Evolutionary conservation across 2,888 invertebrate genomes (phyloP).

Genomic region (Physocephala rufipes): DNA sequence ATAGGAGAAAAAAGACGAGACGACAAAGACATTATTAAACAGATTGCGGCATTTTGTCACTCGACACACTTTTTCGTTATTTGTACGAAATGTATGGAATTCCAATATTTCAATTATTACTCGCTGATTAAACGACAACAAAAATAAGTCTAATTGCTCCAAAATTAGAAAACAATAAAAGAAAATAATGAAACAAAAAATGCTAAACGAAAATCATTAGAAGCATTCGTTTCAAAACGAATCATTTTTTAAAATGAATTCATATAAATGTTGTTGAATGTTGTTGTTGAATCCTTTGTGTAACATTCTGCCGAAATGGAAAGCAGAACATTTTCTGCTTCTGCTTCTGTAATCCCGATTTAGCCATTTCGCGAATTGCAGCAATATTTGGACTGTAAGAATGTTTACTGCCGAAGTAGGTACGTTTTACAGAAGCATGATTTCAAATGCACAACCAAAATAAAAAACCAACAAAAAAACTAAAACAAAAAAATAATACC

Average conservation of each 20-base stretch:
- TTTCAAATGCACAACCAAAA: not conserved
- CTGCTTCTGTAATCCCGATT: constrained; percentile 38
- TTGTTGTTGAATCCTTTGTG: not conserved
- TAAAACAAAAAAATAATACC: constrained; percentile 1
- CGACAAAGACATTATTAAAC: not conserved
- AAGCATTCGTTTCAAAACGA: not conserved
- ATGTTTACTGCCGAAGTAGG: constrained; percentile 19
- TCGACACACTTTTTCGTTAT: not conserved
- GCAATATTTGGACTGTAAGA: constrained; percentile 39
- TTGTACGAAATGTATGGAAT: not conserved
- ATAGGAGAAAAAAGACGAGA: not conserved
- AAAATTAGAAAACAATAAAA: not conserved
- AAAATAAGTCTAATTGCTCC: not conserved
- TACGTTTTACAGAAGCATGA: not conserved
- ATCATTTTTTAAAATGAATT: too few relatives aligned
- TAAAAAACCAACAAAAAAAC: too few relatives aligned
- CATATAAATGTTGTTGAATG: too few relatives aligned
- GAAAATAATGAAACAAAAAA: not conserved
- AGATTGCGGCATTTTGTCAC: not conserved
- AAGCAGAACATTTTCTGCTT: constrained; percentile 18
- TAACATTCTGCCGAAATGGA: not conserved
- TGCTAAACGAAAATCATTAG: not conserved
- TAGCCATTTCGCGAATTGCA: constrained; percentile 19
- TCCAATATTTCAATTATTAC: constrained; percentile 5
- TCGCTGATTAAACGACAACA: not conserved